Conservation (phyloP, 1,140 invertebrate species). For the Thaumatotibia leucotreta region DNA sequence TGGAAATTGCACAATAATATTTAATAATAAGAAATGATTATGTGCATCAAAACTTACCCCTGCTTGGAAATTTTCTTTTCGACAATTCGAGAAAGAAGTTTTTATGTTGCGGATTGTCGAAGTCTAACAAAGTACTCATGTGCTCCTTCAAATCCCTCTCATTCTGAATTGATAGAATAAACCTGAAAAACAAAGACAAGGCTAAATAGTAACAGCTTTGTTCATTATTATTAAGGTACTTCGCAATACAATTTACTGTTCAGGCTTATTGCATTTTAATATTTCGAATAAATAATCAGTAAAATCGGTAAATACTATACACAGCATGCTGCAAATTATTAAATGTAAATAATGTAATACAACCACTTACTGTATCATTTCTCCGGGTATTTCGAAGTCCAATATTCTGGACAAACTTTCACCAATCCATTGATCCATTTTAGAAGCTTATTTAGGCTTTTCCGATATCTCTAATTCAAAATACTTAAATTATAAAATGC, state of each 20-base stretch:
- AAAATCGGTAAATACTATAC: no score
- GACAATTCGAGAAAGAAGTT: constrained; percentile 81
- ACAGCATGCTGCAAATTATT: no score
- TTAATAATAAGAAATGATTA: neutral
- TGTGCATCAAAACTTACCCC: constrained; percentile 33
- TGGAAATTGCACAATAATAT: neutral
- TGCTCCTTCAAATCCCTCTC: constrained; percentile 83
- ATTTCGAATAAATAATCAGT: constrained; percentile 13
- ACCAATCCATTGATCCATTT: constrained; percentile 79
- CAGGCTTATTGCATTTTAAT: no score
- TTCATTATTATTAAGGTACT: no score
- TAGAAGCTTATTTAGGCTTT: neutral
- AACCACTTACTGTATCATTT: constrained; percentile 79
- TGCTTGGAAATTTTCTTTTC: constrained; percentile 67
- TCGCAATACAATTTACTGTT: no score
- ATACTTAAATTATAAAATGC: neutral
- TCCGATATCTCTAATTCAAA: no score
- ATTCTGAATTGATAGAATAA: constrained; percentile 80
- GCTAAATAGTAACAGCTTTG: no score
- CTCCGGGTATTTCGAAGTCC: constrained; percentile 80
- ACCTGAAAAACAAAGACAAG: constrained; percentile 65
- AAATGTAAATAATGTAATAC: no score
- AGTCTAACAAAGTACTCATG: constrained; percentile 81
- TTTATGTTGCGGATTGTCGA: constrained; percentile 79
- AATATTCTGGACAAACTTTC: constrained; percentile 78